Percentiles rank a stretch among this genome's conserved stretches.
Evolutionary conservation across 1,140 invertebrate genomes (phyloP).

Genomic region (Danaus melanippus): DNA sequence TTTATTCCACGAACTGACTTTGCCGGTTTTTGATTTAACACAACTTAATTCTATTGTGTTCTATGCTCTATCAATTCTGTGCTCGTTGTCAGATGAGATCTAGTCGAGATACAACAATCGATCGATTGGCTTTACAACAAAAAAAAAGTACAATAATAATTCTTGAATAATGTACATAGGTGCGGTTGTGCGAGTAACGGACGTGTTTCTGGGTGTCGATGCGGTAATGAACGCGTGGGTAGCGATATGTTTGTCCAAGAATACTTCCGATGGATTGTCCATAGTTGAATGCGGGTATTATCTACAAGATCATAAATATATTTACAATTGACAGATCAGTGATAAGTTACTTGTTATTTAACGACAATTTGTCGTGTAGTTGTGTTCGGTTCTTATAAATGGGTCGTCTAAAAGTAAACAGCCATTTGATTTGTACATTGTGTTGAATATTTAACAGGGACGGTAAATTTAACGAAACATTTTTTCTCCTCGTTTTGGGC

Average conservation of each 20-base stretch:
- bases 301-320: constrained; percentile 39
- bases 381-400: constrained; percentile 30
- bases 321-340: constrained; percentile 39
- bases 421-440: no score
- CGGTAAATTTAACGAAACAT: no score
- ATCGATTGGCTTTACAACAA: constrained; percentile 17
- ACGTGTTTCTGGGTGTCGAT: neutral
- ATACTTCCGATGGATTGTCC: constrained; percentile 15
- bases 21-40: constrained; percentile 34
- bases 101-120: constrained; percentile 41
- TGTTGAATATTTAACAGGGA: no score
- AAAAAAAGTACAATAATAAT: constrained; percentile 4
- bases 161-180: constrained; percentile 5
- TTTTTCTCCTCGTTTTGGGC: no score
- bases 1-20: constrained; percentile 23
- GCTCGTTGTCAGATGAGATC: constrained; percentile 37
- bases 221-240: constrained; percentile 16
- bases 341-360: constrained; percentile 38
- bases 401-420: constrained; percentile 16
- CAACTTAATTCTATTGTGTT: constrained; percentile 49
- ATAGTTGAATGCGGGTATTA: constrained; percentile 40
- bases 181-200: constrained; percentile 1
- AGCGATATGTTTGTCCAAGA: neutral
- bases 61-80: constrained; percentile 29
- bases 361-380: constrained; percentile 39